Evolutionary conservation across 2,113 vertebrate genomes (phyloP), one percentile per base, ranked within the genome.

Genomic region (Falco punctatus): DNA sequence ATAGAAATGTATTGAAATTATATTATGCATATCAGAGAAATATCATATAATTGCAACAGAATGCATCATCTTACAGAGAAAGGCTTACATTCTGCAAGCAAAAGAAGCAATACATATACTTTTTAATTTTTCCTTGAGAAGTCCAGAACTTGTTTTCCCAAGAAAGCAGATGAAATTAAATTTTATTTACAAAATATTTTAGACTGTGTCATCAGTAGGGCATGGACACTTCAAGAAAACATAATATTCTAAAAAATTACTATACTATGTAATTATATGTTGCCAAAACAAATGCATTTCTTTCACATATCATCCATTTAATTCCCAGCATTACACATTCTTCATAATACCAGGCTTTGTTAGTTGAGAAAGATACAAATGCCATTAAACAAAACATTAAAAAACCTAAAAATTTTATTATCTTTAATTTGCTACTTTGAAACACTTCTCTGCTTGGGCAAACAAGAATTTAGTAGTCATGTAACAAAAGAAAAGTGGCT

Each of bases 391-490:
- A 93, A 89, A 92, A 77, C 79, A 92, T 30, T 49, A 13, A 62
- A 90, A 91, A 77, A 79, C 14, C 5, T 64, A 86, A 69, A 95
- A 86, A 81, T 95, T 92, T 80, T 74, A 69, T 92, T 88, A 93
- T 97, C 88, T 96, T 97, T 96, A 97, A 96, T 97, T 95, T 96
- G 94, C 94, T 95, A 96, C 83, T 96, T 96, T 88, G 89, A 98
- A 97, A 93, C 1, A 48, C 49, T 91, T 75, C 82, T 55, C 51
- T 88, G 95, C 92, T 94, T 98, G 90, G 92, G 89, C 93, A 98
- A 98, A 98, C 95, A 98, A 94, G 97, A 97, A 98, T 97, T 98
- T 96, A 96, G 96, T 84, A 97, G 95, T 73, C 71, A 88, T 90
- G 82, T 94, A 97, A 97, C 95, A 97, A 94, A 97, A 96, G 96